A percentile compares a stretch with the other conserved stretches of the same genome.
These are phyloP conservation scores for Euphonia xanthogaster DNA, from an alignment of 2,797 vertebrate genomes.

Conservation along the genomic window DNA sequence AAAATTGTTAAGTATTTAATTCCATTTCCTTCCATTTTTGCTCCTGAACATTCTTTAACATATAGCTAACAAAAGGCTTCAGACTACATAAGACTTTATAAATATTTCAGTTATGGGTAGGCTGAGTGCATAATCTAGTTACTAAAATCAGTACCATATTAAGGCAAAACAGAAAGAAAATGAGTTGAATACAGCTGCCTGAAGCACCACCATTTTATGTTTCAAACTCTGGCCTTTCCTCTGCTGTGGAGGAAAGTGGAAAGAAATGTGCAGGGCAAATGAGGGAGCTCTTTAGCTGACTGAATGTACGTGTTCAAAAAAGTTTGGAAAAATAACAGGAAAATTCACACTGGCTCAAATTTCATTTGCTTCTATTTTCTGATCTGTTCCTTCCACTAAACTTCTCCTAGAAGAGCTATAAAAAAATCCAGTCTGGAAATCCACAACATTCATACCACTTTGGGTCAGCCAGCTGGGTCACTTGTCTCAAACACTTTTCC, in stretches of 20 bases:
- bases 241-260: neutral
- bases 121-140: neutral
- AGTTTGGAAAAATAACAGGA: slow-evolving; percentile 14
- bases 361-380: slow-evolving; percentile 56
- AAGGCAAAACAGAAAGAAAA: slow-evolving; percentile 1
- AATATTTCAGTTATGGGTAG: neutral
- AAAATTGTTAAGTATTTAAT: slow-evolving; percentile 48
- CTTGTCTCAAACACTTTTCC: neutral
- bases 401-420: slow-evolving; percentile 39
- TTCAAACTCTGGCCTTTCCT: neutral
- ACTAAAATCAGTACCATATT: neutral
- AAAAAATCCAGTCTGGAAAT: slow-evolving; percentile 42
- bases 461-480: slow-evolving; percentile 29
- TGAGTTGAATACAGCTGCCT: neutral
- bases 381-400: slow-evolving; percentile 7
- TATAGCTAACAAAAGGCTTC: slow-evolving; percentile 38
- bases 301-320: neutral
- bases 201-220: neutral
- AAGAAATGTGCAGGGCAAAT: neutral
- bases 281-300: neutral
- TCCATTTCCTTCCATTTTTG: slow-evolving; percentile 53
- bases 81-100: neutral
- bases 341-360: slow-evolving; percentile 9
- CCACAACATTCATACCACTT: neutral
- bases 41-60: slow-evolving; percentile 19